Base-by-base conservation (phyloP, 1,140 invertebrate genomes). In the Olivierus martensii region DNA sequence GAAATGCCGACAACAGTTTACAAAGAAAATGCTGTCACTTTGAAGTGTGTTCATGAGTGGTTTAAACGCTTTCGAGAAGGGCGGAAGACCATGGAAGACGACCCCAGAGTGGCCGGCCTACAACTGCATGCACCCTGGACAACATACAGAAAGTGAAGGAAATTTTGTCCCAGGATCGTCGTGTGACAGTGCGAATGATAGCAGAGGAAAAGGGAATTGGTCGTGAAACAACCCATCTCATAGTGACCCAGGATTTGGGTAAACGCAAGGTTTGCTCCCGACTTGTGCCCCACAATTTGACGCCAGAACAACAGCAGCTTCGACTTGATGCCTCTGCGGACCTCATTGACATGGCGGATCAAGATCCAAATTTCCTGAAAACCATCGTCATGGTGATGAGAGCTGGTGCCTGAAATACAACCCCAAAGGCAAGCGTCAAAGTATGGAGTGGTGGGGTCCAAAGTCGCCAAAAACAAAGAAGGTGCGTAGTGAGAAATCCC, bases 341-440 rank as follows among this genome's bases (percentile, higher is more conserved):
- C 19, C 21, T 48, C n/a, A n/a, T n/a, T n/a, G n/a, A n/a, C n/a
- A n/a, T n/a, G n/a, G n/a, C n/a, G n/a, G n/a, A n/a, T n/a, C n/a
- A n/a, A n/a, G n/a, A n/a, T n/a, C n/a, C n/a, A n/a, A n/a, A n/a
- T n/a, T n/a, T n/a, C n/a, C n/a, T 10, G 35, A 1, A 12, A 21
- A 1, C 7, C 11, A 7, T 22, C 35, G 10, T n/a, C 47, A 37
- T 11, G 49, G 49, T 7, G 41, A 51, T 34, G 49, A 45, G 41
- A 46, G 12, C n/a, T 51, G 49, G 41, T 45, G 49, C 36, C 35
- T 43, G 11, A 39, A 18, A 22, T 51, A 51, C 39, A 35, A 48
- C 44, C 18, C 11, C 44, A 19, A 19, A 46, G n/a, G 17, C 44
- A 46, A 46, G 21, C 17, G 6, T 46, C 44, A 7, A 6, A 46